Evolutionary conservation across 2,113 vertebrate genomes (phyloP).

Genomic region (Peucedramus taeniatus): DNA sequence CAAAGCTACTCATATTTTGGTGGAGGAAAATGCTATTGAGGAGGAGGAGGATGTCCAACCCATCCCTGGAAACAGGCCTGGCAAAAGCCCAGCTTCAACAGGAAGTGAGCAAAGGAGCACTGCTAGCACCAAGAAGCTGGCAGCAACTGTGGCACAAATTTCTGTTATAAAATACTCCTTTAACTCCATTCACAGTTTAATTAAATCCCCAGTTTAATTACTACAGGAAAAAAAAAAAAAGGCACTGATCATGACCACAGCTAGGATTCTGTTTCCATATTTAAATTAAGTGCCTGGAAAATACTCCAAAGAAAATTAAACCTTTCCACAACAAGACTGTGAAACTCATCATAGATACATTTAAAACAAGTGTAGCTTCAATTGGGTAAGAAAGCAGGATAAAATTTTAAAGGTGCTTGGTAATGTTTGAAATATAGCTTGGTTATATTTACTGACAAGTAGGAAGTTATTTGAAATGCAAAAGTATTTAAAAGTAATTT

Average conservation of each 20-base stretch:
- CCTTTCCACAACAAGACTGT: neutral
- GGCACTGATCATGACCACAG: neutral
- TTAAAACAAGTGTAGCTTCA: neutral
- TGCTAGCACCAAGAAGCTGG: neutral
- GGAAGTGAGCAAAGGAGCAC: neutral
- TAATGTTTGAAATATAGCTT: neutral
- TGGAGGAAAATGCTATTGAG: neutral
- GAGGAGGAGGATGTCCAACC: neutral
- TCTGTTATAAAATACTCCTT: neutral
- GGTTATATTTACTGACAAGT: neutral
- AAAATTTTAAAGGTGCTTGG: neutral
- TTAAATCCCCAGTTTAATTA: slow-evolving; percentile 27
- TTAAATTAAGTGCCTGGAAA: neutral
- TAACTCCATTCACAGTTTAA: neutral
- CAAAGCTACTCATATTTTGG: neutral
- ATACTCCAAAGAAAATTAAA: neutral
- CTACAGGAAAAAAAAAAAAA: neutral
- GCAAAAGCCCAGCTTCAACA: neutral
- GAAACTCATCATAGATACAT: neutral
- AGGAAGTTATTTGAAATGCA: neutral
- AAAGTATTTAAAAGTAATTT: neutral
- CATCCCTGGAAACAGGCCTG: neutral
- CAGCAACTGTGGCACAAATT: neutral
- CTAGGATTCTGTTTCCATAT: neutral
- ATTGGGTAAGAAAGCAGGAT: neutral